Evolutionary conservation across 1,140 invertebrate species (phyloP).

Genomic region (Paraescarpia echinospica): DNA sequence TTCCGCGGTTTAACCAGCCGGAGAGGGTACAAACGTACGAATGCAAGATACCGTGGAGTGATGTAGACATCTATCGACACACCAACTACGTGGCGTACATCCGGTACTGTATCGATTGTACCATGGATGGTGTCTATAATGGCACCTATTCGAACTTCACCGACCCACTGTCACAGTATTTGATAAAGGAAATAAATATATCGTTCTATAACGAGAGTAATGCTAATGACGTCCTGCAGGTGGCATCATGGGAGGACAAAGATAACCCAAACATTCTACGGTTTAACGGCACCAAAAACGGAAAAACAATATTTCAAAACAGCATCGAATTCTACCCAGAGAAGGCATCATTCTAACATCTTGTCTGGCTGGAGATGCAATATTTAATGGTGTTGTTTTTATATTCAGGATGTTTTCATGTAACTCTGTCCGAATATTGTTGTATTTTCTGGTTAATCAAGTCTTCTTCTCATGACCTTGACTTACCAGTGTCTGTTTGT

Average conservation of each 20-base stretch:
- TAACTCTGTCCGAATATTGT: no score
- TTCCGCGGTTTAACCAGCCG: conserved; percentile 21
- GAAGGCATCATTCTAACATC: neutral
- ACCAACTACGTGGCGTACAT: conserved; percentile 33
- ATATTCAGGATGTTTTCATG: no score
- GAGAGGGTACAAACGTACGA: neutral
- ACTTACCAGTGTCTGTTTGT: no score
- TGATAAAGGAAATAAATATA: conserved; percentile 28
- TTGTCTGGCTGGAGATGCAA: neutral
- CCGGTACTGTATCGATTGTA: conserved; percentile 31
- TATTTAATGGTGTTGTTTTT: neutral
- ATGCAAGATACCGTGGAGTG: conserved; percentile 23
- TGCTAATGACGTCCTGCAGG: conserved; percentile 27
- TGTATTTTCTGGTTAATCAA: no score
- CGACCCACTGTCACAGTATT: conserved; percentile 14
- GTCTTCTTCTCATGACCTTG: no score
- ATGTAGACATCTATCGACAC: conserved; percentile 33
- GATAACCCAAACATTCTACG: conserved; percentile 17
- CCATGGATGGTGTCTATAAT: conserved; percentile 28
- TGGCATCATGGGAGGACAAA: conserved; percentile 29
- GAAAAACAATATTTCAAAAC: conserved; percentile 15
- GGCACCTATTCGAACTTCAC: conserved; percentile 22
- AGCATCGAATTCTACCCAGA: neutral
- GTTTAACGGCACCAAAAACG: conserved; percentile 23
- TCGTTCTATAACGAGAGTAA: conserved; percentile 27